Conservation (phyloP, 2,113 vertebrate genomes). For the Procavia capensis region DNA sequence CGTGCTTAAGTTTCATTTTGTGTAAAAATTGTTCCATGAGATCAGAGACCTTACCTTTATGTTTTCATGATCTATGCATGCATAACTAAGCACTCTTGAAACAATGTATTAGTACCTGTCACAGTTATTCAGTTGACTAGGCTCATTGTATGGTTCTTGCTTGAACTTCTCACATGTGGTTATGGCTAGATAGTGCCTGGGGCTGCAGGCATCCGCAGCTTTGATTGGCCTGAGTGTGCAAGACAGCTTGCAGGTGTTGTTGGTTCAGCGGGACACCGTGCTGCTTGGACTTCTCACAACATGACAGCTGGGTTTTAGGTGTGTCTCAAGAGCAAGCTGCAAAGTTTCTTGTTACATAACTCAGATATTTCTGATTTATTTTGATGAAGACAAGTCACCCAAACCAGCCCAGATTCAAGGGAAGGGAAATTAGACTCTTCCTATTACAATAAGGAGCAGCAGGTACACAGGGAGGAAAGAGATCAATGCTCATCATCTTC, state of each 20-base stretch:
- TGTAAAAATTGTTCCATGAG: background rate
- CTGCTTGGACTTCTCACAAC: background rate
- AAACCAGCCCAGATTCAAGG: background rate
- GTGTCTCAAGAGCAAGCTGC: background rate
- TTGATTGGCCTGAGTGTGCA: background rate
- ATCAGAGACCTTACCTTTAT: background rate
- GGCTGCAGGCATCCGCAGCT: background rate
- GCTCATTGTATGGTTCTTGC: background rate
- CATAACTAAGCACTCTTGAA: background rate
- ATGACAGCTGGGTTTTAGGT: background rate
- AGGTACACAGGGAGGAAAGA: background rate
- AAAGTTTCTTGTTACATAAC: background rate
- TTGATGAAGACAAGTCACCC: background rate
- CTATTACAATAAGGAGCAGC: background rate
- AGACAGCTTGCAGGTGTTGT: background rate
- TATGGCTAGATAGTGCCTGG: background rate
- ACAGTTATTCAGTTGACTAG: background rate
- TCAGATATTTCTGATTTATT: background rate
- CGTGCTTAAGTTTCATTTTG: background rate
- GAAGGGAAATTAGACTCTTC: background rate
- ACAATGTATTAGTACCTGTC: background rate
- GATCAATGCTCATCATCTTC: accelerated
- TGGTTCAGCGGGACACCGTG: background rate
- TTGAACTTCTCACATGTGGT: background rate
- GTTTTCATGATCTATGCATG: background rate